phyloP scores from a whole-genome alignment of 2,113 vertebrate genomes.

The Elephantulus edwardii region DNA sequence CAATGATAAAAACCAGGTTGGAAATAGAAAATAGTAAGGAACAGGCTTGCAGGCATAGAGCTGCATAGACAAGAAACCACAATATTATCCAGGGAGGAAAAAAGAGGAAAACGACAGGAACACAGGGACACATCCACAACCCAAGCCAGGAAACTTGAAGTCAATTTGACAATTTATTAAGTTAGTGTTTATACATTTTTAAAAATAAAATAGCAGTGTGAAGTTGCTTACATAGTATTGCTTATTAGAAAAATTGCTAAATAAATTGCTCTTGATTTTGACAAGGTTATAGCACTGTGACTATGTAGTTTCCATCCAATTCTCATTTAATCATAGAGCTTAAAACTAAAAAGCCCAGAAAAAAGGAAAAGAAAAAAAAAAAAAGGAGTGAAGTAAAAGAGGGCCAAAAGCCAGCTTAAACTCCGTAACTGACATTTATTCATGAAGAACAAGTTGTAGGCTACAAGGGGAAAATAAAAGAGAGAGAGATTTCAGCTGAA shows the following conservation, averaged over 20 bases:
- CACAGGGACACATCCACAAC: not conserved
- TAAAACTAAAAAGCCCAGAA: slow-evolving; percentile 12
- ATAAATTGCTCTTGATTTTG: slow-evolving; percentile 54
- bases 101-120: not conserved
- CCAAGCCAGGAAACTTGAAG: not conserved
- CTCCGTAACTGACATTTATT: slow-evolving; percentile 60
- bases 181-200: slow-evolving; percentile 33
- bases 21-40: not conserved
- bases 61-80: not conserved
- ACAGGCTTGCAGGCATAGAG: slow-evolving; percentile 13
- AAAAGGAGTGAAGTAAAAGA: not conserved
- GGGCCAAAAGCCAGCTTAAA: slow-evolving; percentile 39
- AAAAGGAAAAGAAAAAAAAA: too few relatives aligned
- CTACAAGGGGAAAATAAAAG: not conserved
- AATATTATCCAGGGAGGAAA: not conserved
- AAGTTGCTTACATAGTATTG: slow-evolving; percentile 45
- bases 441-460: slow-evolving; percentile 47
- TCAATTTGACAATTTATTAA: not conserved
- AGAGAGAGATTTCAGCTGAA: slow-evolving; percentile 36
- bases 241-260: slow-evolving; percentile 66
- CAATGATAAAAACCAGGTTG: not conserved
- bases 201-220: slow-evolving; percentile 57
- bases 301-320: slow-evolving; percentile 52
- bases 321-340: slow-evolving; percentile 50
- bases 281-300: slow-evolving; percentile 56